These are phyloP conservation scores for Chaetoderma sp. DNA, from an alignment of 2,888 invertebrate species.

Conservation along the genomic window DNA sequence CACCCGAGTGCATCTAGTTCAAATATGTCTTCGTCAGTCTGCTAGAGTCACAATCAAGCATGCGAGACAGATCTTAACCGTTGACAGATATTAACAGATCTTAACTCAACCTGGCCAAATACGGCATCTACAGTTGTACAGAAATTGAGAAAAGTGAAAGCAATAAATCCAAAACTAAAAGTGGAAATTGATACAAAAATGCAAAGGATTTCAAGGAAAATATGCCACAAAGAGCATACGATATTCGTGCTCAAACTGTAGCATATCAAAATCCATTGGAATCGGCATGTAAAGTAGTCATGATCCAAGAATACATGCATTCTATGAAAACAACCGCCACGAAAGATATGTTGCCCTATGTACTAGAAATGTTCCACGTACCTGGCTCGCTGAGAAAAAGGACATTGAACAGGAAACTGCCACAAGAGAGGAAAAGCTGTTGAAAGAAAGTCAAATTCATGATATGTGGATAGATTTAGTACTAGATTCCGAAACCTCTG, in stretches of 20 bases:
- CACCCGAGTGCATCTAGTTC: no score
- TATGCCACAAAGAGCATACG: neutral
- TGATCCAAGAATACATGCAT: neutral
- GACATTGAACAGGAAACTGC: neutral
- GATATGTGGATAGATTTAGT: neutral
- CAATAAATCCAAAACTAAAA: no score
- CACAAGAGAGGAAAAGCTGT: no score
- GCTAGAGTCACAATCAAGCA: no score
- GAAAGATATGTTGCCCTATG: neutral
- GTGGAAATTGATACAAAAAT: neutral
- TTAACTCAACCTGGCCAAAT: no score
- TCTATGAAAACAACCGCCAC: conserved; percentile 1
- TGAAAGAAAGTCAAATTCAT: neutral
- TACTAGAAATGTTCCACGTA: neutral
- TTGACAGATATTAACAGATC: no score
- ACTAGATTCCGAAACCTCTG: neutral
- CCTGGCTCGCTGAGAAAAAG: neutral
- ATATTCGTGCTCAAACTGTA: neutral
- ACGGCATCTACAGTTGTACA: no score
- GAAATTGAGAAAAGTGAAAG: no score
- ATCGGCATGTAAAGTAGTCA: neutral
- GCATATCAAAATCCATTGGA: neutral
- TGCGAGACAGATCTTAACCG: no score
- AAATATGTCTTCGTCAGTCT: no score
- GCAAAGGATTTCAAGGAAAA: neutral